Evolutionary conservation across 2,797 vertebrate genomes (phyloP).

Genomic region (Decapterus maruadsi): DNA sequence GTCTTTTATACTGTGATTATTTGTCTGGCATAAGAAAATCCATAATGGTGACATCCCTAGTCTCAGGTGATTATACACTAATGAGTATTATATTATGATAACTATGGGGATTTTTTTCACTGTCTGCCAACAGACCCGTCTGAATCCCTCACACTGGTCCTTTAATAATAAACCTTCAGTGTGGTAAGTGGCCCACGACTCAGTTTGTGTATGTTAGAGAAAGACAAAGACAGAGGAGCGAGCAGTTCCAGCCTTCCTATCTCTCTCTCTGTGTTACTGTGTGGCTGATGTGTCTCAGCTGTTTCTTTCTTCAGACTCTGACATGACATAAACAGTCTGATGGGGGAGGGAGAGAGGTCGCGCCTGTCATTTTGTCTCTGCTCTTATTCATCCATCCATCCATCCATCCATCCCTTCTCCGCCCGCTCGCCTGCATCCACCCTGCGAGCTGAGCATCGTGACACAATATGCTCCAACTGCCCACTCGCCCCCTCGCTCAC

Average conservation of each 20-base stretch:
- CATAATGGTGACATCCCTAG: background rate
- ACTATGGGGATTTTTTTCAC: background rate
- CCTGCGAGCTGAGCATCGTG: conserved; percentile 37
- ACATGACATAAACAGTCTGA: conserved; percentile 46
- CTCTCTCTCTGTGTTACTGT: conserved; percentile 11
- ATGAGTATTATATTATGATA: background rate
- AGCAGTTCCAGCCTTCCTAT: background rate
- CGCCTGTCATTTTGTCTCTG: conserved; percentile 30
- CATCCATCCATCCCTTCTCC: conserved; percentile 23
- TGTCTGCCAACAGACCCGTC: background rate
- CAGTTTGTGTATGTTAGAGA: background rate
- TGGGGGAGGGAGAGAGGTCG: background rate
- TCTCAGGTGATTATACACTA: background rate
- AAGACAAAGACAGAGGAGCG: conserved; percentile 1
- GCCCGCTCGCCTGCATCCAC: background rate
- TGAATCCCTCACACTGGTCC: background rate
- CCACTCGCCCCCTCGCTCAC: conserved; percentile 45
- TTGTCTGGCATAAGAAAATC: no score
- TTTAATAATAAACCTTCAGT: background rate
- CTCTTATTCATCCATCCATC: conserved; percentile 16
- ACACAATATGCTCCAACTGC: conserved; percentile 52
- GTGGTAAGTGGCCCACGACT: background rate
- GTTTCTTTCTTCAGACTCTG: conserved; percentile 31
- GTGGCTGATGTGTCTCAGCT: conserved; percentile 53
- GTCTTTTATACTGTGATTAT: no score